Conservation (phyloP, 2,888 invertebrate species). For the Pseudanteris insignis region DNA sequence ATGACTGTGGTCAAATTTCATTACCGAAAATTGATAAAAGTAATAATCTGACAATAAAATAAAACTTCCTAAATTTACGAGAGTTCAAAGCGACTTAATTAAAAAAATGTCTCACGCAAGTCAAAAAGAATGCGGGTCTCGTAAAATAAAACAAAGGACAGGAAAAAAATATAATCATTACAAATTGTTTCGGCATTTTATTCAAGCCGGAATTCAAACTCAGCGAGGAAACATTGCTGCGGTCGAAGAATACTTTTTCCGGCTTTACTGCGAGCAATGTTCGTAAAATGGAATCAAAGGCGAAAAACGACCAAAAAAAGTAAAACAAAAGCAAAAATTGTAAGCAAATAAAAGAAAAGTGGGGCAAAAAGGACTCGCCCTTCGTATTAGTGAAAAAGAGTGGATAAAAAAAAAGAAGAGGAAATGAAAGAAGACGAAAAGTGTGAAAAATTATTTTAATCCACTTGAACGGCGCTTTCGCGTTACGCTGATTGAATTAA, state of each 20-base stretch:
- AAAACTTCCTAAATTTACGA: no score
- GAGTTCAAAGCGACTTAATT: no score
- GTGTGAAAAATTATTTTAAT: slow-evolving; percentile 36
- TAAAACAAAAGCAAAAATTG: slow-evolving; percentile 2
- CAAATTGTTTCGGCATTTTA: slow-evolving; percentile 31
- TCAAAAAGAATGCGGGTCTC: no score
- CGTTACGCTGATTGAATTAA: slow-evolving; percentile 36
- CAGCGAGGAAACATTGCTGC: slow-evolving; percentile 4
- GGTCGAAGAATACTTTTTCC: slow-evolving; percentile 15
- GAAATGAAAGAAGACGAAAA: slow-evolving; percentile 8
- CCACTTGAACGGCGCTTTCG: slow-evolving; percentile 24
- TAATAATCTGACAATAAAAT: no score
- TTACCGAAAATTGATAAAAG: no score
- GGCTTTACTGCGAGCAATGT: slow-evolving; percentile 6
- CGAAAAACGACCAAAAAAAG: no score
- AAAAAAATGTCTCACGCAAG: no score
- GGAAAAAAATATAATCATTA: slow-evolving; percentile 18
- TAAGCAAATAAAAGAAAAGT: not conserved
- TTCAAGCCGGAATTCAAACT: slow-evolving; percentile 26
- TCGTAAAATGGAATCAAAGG: not conserved
- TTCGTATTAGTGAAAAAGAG: no score
- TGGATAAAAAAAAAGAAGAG: not conserved
- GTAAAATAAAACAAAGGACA: no score
- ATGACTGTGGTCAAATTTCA: no score
- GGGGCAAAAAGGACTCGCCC: not conserved